phyloP scores from a whole-genome alignment of 2,113 vertebrate species.

The Podocnemis expansa region DNA sequence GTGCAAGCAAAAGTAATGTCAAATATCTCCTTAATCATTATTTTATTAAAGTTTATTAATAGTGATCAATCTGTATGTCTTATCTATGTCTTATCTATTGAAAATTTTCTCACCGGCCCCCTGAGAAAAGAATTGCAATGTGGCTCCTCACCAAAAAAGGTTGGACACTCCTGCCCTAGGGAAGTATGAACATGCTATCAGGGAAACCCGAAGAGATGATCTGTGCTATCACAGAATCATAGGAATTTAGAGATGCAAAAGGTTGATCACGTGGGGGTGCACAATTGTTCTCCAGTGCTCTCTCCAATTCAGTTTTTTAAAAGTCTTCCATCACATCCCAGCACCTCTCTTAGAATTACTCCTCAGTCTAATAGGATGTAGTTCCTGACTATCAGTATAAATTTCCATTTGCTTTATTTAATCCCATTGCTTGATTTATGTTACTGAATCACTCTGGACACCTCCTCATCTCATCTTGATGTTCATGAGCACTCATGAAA shows the following conservation, averaged over 20 bases:
- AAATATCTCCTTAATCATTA: no score
- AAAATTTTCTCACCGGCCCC: no score
- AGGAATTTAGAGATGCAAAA: neutral
- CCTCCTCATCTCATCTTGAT: neutral
- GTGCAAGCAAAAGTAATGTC: no score
- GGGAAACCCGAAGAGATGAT: neutral
- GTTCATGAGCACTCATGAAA: neutral
- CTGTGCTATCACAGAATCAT: neutral
- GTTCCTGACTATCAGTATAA: conserved; percentile 16
- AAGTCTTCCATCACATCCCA: conserved; percentile 22
- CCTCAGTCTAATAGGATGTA: conserved; percentile 42
- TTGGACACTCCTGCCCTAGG: no score
- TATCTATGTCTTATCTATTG: no score
- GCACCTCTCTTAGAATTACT: conserved; percentile 59
- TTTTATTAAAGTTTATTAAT: no score
- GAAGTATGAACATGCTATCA: neutral
- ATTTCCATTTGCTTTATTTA: conserved; percentile 36
- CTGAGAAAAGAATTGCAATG: no score
- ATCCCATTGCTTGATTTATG: neutral
- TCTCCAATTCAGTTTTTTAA: conserved; percentile 46
- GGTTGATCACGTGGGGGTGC: neutral
- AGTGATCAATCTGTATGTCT: no score
- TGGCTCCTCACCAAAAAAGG: no score
- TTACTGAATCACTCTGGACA: neutral
- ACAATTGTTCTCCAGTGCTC: neutral